Evolutionary conservation across 2,888 invertebrate genomes (phyloP).

Genomic region (Drosophila yooni): DNA sequence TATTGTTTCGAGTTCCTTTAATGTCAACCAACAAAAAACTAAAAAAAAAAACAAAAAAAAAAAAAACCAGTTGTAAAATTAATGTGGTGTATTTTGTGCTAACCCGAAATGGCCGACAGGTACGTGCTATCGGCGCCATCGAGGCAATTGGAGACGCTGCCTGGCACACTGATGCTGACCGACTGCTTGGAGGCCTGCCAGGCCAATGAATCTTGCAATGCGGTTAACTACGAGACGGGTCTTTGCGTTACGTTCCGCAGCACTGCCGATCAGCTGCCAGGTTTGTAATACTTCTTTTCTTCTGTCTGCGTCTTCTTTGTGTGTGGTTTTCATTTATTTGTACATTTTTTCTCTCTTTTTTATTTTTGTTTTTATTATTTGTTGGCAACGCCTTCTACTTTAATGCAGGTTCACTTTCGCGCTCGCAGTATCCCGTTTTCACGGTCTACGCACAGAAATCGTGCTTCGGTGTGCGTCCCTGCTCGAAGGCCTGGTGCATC

Average conservation of each 20-base stretch:
- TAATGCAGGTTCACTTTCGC: slow-evolving; percentile 92
- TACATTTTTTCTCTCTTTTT: background rate
- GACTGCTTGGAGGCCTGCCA: slow-evolving; percentile 97
- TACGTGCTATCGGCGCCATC: slow-evolving; percentile 94
- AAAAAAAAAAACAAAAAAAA: background rate
- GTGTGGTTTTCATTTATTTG: slow-evolving; percentile 3
- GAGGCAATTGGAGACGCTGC: slow-evolving; percentile 94
- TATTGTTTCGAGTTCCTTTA: slow-evolving; percentile 8
- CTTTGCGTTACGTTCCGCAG: slow-evolving; percentile 94
- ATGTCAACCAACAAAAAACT: slow-evolving; percentile 19
- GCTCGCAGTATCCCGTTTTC: slow-evolving; percentile 97
- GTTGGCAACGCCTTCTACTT: slow-evolving; percentile 21
- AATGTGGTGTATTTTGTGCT: slow-evolving; percentile 71
- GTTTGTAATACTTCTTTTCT: slow-evolving; percentile 85
- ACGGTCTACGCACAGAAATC: slow-evolving; percentile 98
- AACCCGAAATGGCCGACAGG: slow-evolving; percentile 56
- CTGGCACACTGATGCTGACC: slow-evolving; percentile 96
- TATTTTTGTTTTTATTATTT: slow-evolving; percentile 14
- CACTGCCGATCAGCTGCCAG: slow-evolving; percentile 94
- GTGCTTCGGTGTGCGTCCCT: slow-evolving; percentile 94
- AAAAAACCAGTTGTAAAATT: slow-evolving; percentile 60
- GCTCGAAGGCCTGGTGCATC: slow-evolving; percentile 97
- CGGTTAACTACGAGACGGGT: slow-evolving; percentile 98
- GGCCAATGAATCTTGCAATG: slow-evolving; percentile 95
- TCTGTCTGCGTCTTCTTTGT: slow-evolving; percentile 22